phyloP scores from a whole-genome alignment of 1,140 invertebrate species.

The Temnothorax nylanderi region DNA sequence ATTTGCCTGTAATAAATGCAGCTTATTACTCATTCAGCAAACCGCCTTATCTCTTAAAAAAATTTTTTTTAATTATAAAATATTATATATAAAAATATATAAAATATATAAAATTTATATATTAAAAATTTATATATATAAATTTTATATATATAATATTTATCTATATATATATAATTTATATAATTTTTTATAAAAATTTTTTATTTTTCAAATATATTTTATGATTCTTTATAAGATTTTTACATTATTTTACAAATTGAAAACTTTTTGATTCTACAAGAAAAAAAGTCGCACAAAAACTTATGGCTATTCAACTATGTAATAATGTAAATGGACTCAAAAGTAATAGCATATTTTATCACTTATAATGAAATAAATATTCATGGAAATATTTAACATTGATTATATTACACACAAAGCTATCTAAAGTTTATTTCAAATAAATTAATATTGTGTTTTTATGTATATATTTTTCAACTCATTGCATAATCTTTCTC shows the following conservation, averaged over 20 bases:
- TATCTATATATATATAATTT: too few species aligned
- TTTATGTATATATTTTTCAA: background rate
- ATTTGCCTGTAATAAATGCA: conserved; percentile 87
- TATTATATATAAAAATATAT: background rate
- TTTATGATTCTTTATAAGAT: background rate
- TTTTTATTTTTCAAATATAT: background rate
- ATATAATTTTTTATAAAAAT: background rate
- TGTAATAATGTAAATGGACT: background rate
- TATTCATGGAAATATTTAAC: background rate
- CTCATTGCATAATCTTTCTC: background rate
- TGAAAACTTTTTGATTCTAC: background rate
- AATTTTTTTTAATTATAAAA: background rate
- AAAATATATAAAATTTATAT: background rate
- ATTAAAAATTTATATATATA: too few species aligned
- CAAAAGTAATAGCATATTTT: background rate
- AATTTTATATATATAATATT: background rate
- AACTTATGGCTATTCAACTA: background rate
- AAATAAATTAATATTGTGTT: background rate
- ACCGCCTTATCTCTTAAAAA: background rate
- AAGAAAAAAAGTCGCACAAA: background rate
- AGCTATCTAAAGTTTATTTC: background rate
- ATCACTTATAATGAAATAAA: conserved; percentile 4
- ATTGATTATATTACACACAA: background rate
- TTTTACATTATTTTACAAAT: background rate
- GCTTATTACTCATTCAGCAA: background rate